Evolutionary conservation across 2,797 vertebrate genomes (phyloP).

Genomic region (Mus minutoides): DNA sequence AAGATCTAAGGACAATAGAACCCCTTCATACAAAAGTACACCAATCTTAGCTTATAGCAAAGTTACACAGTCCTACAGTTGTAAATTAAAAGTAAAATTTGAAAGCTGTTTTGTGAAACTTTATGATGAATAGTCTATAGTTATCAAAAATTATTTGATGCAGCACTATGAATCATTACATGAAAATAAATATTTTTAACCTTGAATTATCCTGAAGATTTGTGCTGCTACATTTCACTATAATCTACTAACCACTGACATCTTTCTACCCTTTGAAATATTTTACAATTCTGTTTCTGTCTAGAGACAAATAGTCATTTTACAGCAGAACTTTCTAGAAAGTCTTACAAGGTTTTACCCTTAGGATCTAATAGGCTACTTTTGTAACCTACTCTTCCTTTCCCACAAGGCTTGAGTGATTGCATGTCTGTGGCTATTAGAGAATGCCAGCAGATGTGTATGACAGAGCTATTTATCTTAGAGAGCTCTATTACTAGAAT

Average conservation of each 20-base stretch:
- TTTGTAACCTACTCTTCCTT: conserved; percentile 66
- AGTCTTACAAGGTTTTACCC: conserved; percentile 24
- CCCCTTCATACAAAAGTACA: background rate
- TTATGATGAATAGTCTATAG: background rate
- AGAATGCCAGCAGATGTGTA: conserved; percentile 65
- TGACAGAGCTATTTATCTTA: conserved; percentile 83
- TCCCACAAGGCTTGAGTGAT: conserved; percentile 69
- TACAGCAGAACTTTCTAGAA: conserved; percentile 13
- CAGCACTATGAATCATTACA: background rate
- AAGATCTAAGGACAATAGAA: background rate
- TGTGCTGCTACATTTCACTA: background rate
- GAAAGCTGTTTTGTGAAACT: background rate
- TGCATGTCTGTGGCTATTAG: conserved; percentile 75
- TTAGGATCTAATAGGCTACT: conserved; percentile 45
- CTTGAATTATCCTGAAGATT: background rate
- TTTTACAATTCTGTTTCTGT: conserved; percentile 47
- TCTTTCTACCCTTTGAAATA: background rate
- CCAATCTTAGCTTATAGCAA: background rate
- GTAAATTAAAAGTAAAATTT: conserved; percentile 31
- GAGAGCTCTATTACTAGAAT: conserved; percentile 74
- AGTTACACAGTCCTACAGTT: background rate
- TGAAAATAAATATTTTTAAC: background rate
- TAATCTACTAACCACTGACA: conserved; percentile 30
- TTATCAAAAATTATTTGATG: background rate
- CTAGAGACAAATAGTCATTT: conserved; percentile 37